Evolutionary conservation across 1,140 invertebrate species (phyloP), one percentile per base, ranked within the genome.

Genomic region (Hetaerina americana): DNA sequence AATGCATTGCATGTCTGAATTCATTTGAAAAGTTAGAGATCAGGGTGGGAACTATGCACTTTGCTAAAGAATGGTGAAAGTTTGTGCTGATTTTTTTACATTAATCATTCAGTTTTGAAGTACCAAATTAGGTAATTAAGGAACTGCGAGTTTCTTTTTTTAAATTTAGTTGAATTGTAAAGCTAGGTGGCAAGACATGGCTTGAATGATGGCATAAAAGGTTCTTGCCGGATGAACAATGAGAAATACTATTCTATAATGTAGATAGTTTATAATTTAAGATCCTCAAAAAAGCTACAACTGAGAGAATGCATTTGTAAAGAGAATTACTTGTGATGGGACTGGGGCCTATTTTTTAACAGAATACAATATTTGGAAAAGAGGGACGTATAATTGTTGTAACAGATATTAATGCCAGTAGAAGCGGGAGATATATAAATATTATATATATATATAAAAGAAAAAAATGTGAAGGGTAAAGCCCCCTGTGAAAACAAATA

Each of bases 221-320:
- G 40, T 57, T 57, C 40, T 57, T 57, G 40, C 40, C 40, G 15
- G 10, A n/a, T 57, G 40, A 57, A 57, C 40, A 57, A 57, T 57
- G 40, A 57, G 22, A 57, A 57, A 57, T 57, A 57, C 22, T 57
- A 57, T 57, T 57, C 40, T 57, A 12, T 57, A 57, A 57, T 57
- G 40, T 57, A 57, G 40, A 57, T 57, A 57, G 40, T 57, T 57
- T 57, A 57, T 57, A 57, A 57, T 57, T 57, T 57, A 57, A 57
- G 40, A 57, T 12, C 22, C 15, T 57, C 15, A 57, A 57, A 57
- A 57, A 57, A 57, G 40, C 40, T 57, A 57, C 15, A 57, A 57
- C 40, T 57, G 40, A 57, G 40, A 2, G 40, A n/a, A 57, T 57
- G 40, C 40, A 57, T 57, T 57, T 57, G 40, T 57, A 57, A 57